Conservation (phyloP, 2,888 invertebrate species). For the Cyclophora albipunctata region DNA sequence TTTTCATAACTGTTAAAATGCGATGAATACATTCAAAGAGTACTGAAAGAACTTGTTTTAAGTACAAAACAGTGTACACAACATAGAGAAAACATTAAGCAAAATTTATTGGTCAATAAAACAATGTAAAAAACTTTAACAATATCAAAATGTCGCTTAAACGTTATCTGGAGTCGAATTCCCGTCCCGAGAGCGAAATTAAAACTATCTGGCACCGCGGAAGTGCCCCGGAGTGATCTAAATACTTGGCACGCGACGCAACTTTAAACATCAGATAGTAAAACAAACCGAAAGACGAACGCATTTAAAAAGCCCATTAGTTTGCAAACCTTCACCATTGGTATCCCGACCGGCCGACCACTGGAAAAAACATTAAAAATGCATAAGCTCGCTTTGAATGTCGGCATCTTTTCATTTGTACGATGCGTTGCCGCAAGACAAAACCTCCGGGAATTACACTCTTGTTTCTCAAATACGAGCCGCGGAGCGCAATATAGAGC, state of each 20-base stretch:
- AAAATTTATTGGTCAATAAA: too few species aligned
- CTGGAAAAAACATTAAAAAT: conserved; percentile 54
- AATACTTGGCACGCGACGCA: conserved; percentile 26
- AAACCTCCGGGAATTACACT: conserved; percentile 68
- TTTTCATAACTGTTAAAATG: too few species aligned
- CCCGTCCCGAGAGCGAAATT: conserved; percentile 37
- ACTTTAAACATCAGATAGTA: conserved; percentile 15
- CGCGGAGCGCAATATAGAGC: conserved; percentile 55
- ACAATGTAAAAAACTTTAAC: conserved; percentile 1
- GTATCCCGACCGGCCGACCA: conserved; percentile 37
- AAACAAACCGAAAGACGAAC: conserved; percentile 25
- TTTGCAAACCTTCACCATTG: conserved; percentile 28
- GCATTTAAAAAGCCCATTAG: conserved; percentile 46
- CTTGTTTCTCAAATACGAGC: conserved; percentile 64
- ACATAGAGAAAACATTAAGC: too few species aligned
- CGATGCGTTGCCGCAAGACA: conserved; percentile 60
- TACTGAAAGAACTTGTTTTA: too few species aligned
- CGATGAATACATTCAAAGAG: too few species aligned
- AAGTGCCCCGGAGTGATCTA: conserved; percentile 35
- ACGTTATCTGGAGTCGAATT: background rate
- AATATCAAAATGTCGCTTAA: conserved; percentile 5
- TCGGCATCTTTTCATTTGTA: conserved; percentile 63
- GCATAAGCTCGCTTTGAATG: conserved; percentile 54
- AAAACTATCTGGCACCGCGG: conserved; percentile 37
- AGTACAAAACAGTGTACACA: too few species aligned